A percentile compares a stretch with the other conserved stretches of the same genome.
Evolutionary conservation across 2,113 vertebrate genomes (phyloP).

Genomic region (Turnix velox): DNA sequence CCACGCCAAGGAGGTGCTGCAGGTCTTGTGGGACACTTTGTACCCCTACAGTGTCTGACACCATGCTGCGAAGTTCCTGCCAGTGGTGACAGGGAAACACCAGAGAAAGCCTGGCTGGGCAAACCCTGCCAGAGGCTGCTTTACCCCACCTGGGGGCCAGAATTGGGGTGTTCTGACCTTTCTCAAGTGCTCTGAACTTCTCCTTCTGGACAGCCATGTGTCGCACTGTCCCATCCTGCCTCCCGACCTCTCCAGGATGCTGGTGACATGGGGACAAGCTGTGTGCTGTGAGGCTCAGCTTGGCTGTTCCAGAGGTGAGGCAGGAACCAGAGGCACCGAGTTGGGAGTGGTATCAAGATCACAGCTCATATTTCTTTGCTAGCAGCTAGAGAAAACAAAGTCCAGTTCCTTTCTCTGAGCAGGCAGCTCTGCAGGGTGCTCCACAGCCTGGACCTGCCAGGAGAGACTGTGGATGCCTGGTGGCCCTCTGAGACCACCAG

Average conservation of each 20-base stretch:
- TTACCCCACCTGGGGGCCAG: neutral
- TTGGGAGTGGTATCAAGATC: neutral
- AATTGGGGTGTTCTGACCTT: neutral
- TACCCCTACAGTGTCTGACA: rapidly evolving
- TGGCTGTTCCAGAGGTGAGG: neutral
- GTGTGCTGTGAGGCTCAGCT: neutral
- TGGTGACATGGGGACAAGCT: rapidly evolving
- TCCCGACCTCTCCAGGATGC: neutral
- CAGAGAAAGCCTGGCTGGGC: neutral
- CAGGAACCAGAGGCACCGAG: neutral
- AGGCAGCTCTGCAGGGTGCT: neutral
- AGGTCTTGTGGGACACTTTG: neutral
- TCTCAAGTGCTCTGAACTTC: neutral
- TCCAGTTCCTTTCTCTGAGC: rapidly evolving
- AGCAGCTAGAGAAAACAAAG: neutral
- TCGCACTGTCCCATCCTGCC: rapidly evolving
- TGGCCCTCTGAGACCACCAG: rapidly evolving
- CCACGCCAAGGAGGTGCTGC: rapidly evolving
- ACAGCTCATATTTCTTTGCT: neutral
- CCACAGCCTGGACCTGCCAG: rapidly evolving
- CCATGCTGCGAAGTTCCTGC: neutral
- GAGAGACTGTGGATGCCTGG: rapidly evolving
- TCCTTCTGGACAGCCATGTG: rapidly evolving
- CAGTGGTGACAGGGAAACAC: neutral
- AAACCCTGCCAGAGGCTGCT: neutral